Base-by-base conservation (phyloP, 2,888 invertebrate species). In the Amblyjoppa fuscipennis region DNA sequence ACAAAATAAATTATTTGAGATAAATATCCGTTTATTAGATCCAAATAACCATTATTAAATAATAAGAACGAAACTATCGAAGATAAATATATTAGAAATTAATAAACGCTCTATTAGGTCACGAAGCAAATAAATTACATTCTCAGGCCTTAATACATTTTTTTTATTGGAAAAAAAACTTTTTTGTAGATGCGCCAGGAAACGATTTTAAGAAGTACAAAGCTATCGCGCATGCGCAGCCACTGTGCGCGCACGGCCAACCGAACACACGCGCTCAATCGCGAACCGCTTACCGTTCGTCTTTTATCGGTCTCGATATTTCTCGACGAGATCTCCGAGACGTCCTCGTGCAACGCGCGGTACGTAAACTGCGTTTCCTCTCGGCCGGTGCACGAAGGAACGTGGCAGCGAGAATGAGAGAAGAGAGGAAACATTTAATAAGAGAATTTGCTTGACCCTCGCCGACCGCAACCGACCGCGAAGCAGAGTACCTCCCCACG, bases 201-300 rank as follows among this genome's bases (percentile, higher is more conserved):
- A 85, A 66, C 70, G 53, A 61, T 70, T 73, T 53, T 66, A 38
- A 45, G 82, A 79, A 68, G 76, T 75, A 56, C 49, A 76, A 75
- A 41, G 81, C 78, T 74, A 85, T 85, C 45, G 69, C 61, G 25
- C 25, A 13, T 5, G 41, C 41, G 41, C 41, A 41, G 41, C 11
- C 41, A 41, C 41, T 7, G 9, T 11, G 11, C 41, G 6, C 34
- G 34, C 34, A 3, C 1, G 28, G 28, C 28, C 0, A 0, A 1
- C 6, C 34, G 6, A 34, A 34, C 34, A 34, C 73, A 7, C 81
- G 64, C 45, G 51, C 13, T n/a, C 59, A 16, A 49, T 49, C 16
- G 45, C 45, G 13, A 13, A 49, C 16, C 0, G 45, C 3, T 3
- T 13, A 45, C 45, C 13, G 45, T 49, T 49, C 16, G 16, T 49